Evolutionary conservation across 2,113 vertebrate species (phyloP).

Genomic region (Tapirus terrestris): DNA sequence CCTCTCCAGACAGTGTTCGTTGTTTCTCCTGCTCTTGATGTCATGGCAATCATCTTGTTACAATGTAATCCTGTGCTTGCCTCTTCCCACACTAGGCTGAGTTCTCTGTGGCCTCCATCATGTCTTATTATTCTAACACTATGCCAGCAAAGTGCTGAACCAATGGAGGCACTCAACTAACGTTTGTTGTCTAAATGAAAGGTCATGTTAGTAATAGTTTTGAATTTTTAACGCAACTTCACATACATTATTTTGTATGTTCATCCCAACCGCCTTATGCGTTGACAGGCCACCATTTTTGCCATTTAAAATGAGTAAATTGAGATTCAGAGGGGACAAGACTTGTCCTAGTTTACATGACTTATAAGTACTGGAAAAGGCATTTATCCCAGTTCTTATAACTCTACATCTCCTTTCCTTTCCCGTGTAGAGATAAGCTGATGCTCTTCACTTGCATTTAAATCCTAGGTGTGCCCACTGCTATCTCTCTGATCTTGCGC

Average conservation of each 20-base stretch:
- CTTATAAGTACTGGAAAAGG: not conserved
- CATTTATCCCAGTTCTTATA: not conserved
- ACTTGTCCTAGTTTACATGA: not conserved
- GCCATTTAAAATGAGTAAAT: not conserved
- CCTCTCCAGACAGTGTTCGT: not conserved
- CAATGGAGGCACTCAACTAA: not conserved
- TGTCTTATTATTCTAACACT: not conserved
- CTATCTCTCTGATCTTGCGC: not conserved
- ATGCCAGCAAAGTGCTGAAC: not conserved
- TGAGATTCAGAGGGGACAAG: not conserved
- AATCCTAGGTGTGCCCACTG: not conserved
- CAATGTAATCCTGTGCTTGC: not conserved
- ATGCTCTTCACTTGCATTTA: not conserved
- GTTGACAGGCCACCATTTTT: constrained; percentile 5
- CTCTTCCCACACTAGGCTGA: not conserved
- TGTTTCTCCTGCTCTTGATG: not conserved
- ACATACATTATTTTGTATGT: not conserved
- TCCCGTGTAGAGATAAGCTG: not conserved
- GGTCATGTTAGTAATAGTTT: not conserved
- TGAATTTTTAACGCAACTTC: not conserved
- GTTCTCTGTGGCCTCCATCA: not conserved
- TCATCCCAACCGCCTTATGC: not conserved
- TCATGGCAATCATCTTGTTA: not conserved
- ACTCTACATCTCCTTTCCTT: not conserved
- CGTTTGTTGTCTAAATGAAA: not conserved